These are phyloP conservation scores for Diadegma fenestrale DNA, from an alignment of 2,888 invertebrate genomes.

Conservation along the genomic window DNA sequence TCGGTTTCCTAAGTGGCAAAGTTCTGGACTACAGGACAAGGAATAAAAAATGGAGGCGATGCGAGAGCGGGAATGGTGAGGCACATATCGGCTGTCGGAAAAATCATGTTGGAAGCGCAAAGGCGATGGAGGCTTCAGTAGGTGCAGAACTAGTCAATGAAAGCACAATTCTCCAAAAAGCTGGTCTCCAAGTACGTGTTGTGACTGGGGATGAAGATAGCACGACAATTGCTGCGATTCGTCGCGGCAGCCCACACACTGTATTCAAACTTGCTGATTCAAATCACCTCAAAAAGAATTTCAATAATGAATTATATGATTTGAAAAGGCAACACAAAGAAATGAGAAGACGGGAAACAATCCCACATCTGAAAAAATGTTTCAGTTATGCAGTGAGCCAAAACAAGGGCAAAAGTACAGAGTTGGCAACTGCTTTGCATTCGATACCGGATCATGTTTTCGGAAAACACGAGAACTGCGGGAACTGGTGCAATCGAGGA, in stretches of 20 bases:
- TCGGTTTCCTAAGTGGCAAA: constrained; percentile 71
- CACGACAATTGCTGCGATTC: constrained; percentile 61
- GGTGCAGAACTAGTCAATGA: constrained; percentile 57
- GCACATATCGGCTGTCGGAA: not conserved
- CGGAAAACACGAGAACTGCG: constrained; percentile 60
- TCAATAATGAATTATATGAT: constrained; percentile 50
- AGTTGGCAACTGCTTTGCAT: constrained; percentile 54
- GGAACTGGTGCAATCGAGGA: too few species aligned
- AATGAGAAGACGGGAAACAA: constrained; percentile 42
- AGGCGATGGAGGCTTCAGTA: constrained; percentile 69
- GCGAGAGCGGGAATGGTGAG: too few species aligned
- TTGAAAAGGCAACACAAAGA: constrained; percentile 33
- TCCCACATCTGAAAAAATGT: constrained; percentile 65
- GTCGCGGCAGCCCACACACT: constrained; percentile 6
- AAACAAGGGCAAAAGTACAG: constrained; percentile 58
- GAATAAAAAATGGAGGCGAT: too few species aligned
- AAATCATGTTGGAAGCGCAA: not conserved
- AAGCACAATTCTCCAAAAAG: constrained; percentile 56
- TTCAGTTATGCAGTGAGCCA: constrained; percentile 65
- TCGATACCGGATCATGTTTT: constrained; percentile 65
- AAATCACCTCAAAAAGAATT: constrained; percentile 50
- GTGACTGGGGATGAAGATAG: constrained; percentile 68
- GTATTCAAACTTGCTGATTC: constrained; percentile 47
- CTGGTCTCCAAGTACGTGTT: constrained; percentile 51
- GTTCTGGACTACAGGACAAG: constrained; percentile 74